Conservation (phyloP, 2,888 invertebrate genomes). For the Drosophila prostipennis region DNA sequence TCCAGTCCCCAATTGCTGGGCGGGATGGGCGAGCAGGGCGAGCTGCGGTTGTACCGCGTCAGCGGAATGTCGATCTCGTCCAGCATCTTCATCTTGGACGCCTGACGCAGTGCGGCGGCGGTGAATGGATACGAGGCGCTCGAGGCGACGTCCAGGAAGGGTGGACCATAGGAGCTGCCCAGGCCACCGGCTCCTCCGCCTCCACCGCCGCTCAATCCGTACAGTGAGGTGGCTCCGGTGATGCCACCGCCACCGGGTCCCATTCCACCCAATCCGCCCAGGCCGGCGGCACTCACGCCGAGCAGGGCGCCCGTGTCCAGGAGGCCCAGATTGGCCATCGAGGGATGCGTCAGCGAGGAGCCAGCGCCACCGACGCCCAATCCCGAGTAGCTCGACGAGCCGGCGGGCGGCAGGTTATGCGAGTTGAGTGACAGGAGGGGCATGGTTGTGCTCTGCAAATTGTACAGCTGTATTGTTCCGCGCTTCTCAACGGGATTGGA, state of each 20-base stretch:
- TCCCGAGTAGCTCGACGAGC: constrained; percentile 83
- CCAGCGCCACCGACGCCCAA: constrained; percentile 81
- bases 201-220: constrained; percentile 63
- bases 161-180: constrained; percentile 79
- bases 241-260: constrained; percentile 68
- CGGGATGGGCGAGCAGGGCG: constrained; percentile 88
- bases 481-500: constrained; percentile 75
- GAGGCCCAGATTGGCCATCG: constrained; percentile 81
- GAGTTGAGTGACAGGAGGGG: constrained; percentile 86
- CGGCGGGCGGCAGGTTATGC: constrained; percentile 84
- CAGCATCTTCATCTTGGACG: constrained; percentile 88
- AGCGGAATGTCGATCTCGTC: constrained; percentile 90
- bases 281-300: constrained; percentile 71
- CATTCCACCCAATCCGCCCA: constrained; percentile 48
- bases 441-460: constrained; percentile 88
- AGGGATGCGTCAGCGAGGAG: constrained; percentile 82
- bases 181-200: constrained; percentile 79
- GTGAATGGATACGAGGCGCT: constrained; percentile 85
- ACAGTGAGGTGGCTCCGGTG: constrained; percentile 78
- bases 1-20: constrained; percentile 87
- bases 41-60: constrained; percentile 87
- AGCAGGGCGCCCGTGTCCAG: constrained; percentile 81
- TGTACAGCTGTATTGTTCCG: constrained; percentile 84
- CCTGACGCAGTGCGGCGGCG: constrained; percentile 88
- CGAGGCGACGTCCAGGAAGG: constrained; percentile 81